Evolutionary conservation across 2,113 vertebrate genomes (phyloP), one percentile per base, ranked within the genome.

Genomic region (Formicarius rufipectus): DNA sequence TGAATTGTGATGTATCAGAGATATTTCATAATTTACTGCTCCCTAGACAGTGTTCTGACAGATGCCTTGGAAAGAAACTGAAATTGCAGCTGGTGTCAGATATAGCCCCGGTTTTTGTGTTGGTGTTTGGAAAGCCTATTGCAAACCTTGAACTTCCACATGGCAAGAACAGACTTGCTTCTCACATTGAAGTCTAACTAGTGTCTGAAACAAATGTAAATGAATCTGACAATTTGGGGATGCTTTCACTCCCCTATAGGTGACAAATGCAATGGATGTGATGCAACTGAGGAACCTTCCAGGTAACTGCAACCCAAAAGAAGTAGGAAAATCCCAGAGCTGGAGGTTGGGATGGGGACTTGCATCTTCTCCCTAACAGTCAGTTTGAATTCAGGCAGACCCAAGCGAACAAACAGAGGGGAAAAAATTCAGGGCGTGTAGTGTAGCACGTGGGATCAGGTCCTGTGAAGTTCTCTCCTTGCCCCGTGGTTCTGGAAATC

Each of bases 21-120:
- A 14, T 28, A 16, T 75, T 76, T 62, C 0, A 2, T 42, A 39
- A 35, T 18, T 50, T 49, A 17, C 18, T 4, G 3, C 16, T 79
- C 8, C 27, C 24, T 28, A 45, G 18, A 40, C 10, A 39, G 2
- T 20, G 11, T 66, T 75, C 44, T 11, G n/a, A 75, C 42, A 56
- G 18, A 53, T 67, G 28, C 12, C 47, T 75, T 45, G 45, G 45
- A 63, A 67, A 58, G 72, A 75, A 83, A 25, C 15, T 24, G 30
- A 66, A 74, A 33, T 40, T 66, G 45, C 18, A 60, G 7, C 23
- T 67, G 24, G 16, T 83, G 53, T 86, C 52, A 67, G 67, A 37
- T 44, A 18, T 0, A 63, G n/a, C 12, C 10, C 15, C 0, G 6
- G 23, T 12, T 62, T 74, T 33, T 31, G 21, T 49, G 44, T 44